A percentile compares a stretch with the other conserved stretches of the same genome.
These are phyloP conservation scores for Acanthisitta chloris DNA, from an alignment of 2,113 vertebrate species.

Conservation along the genomic window DNA sequence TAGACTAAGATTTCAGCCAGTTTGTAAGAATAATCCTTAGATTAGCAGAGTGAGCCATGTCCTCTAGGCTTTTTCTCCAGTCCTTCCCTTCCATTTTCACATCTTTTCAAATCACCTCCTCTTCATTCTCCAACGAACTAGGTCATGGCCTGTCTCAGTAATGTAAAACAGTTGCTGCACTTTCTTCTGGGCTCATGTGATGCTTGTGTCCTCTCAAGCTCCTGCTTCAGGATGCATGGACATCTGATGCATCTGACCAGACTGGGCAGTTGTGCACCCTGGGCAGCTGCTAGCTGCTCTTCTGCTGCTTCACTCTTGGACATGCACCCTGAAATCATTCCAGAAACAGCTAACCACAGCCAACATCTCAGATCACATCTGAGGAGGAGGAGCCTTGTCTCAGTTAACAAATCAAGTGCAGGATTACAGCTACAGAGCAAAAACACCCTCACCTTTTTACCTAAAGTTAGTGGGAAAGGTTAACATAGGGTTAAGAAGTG, in stretches of 20 bases:
- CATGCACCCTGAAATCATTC: neutral
- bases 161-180: neutral
- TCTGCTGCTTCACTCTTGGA: neutral
- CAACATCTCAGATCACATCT: neutral
- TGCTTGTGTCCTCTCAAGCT: neutral
- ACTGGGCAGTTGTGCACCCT: no score
- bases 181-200: neutral
- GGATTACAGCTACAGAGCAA: neutral
- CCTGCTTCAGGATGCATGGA: neutral
- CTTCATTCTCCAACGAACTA: neutral
- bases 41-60: neutral
- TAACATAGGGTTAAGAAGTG: neutral
- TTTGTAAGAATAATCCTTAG: neutral
- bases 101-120: neutral
- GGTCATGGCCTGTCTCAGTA: neutral
- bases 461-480: neutral
- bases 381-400: neutral
- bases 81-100: neutral
- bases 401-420: neutral
- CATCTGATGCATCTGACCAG: neutral
- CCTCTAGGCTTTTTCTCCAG: neutral
- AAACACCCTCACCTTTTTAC: neutral
- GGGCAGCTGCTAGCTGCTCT: neutral
- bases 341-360: neutral
- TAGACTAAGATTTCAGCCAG: neutral